phyloP scores from a whole-genome alignment of 2,797 vertebrate genomes.

The Microctenopoma steveboyesi region DNA sequence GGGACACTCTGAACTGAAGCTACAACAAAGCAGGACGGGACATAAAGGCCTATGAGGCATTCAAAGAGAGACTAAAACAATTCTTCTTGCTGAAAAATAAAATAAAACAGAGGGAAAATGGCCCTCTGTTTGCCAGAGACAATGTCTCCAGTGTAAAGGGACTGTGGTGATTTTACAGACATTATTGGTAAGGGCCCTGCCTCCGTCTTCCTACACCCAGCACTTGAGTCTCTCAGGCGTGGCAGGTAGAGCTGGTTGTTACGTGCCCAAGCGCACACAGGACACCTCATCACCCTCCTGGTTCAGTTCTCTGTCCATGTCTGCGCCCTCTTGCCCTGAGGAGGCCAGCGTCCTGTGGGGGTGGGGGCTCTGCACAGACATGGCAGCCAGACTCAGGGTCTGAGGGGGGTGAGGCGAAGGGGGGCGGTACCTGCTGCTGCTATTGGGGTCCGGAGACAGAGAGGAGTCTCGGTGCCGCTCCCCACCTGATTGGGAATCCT shows the following conservation, averaged over 20 bases:
- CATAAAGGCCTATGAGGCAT: slow-evolving; percentile 58
- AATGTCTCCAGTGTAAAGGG: slow-evolving; percentile 82
- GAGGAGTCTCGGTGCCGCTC: slow-evolving; percentile 65
- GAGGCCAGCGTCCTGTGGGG: slow-evolving; percentile 65
- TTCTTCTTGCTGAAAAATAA: slow-evolving; percentile 56
- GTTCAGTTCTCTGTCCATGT: slow-evolving; percentile 73
- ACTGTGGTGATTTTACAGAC: slow-evolving; percentile 80
- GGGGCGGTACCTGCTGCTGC: slow-evolving; percentile 60
- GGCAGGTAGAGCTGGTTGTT: slow-evolving; percentile 73
- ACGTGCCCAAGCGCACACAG: slow-evolving; percentile 81
- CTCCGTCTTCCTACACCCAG: slow-evolving; percentile 26
- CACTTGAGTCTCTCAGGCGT: slow-evolving; percentile 52
- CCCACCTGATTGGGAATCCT: slow-evolving; percentile 70
- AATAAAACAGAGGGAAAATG: slow-evolving; percentile 47
- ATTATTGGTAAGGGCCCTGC: slow-evolving; percentile 61
- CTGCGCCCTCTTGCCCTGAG: not conserved
- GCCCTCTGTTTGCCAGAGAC: slow-evolving; percentile 65
- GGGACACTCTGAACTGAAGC: slow-evolving; percentile 59
- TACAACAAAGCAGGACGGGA: slow-evolving; percentile 66
- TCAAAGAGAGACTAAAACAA: slow-evolving; percentile 56
- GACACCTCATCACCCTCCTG: slow-evolving; percentile 73
- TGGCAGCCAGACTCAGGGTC: slow-evolving; percentile 61
- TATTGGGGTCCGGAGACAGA: slow-evolving; percentile 62
- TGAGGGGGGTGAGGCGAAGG: slow-evolving; percentile 64
- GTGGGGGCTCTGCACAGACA: slow-evolving; percentile 67